Evolutionary conservation across 2,888 invertebrate genomes (phyloP).

Genomic region (Saturnia japonica): DNA sequence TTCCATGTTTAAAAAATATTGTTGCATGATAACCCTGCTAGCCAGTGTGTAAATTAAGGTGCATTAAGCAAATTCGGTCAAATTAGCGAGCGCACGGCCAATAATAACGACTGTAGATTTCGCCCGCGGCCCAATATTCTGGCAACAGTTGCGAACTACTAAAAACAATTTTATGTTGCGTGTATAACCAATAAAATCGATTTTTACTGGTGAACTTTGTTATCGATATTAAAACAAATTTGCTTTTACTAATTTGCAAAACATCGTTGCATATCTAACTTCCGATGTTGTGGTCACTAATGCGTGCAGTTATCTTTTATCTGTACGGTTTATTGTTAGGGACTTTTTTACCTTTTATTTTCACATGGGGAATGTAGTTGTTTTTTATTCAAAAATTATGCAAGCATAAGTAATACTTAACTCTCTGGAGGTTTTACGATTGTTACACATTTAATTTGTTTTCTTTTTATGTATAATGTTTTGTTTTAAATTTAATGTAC

Average conservation of each 20-base stretch:
- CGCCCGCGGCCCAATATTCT: slow-evolving; percentile 35
- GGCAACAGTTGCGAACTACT: slow-evolving; percentile 34
- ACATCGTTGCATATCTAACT: slow-evolving; percentile 1
- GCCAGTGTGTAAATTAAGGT: slow-evolving; percentile 55
- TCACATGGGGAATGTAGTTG: neutral
- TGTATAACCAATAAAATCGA: slow-evolving; percentile 21
- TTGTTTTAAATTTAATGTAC: neutral
- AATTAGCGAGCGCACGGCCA: slow-evolving; percentile 60
- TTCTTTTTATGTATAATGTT: neutral
- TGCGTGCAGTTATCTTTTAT: slow-evolving; percentile 15
- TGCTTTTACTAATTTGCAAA: slow-evolving; percentile 9
- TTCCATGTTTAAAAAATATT: neutral
- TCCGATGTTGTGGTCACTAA: slow-evolving; percentile 18
- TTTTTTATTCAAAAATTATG: slow-evolving; percentile 3
- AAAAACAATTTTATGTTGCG: slow-evolving; percentile 19
- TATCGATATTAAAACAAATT: neutral
- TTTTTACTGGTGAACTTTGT: slow-evolving; percentile 9
- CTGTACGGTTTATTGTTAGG: neutral
- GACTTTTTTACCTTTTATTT: neutral
- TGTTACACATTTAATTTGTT: neutral
- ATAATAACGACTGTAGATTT: slow-evolving; percentile 55
- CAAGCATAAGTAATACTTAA: neutral
- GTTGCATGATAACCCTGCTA: slow-evolving; percentile 36
- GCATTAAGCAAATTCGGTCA: slow-evolving; percentile 67
- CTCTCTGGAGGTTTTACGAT: neutral